Conservation (phyloP, 2,113 vertebrate species). For the Ellobius talpinus region DNA sequence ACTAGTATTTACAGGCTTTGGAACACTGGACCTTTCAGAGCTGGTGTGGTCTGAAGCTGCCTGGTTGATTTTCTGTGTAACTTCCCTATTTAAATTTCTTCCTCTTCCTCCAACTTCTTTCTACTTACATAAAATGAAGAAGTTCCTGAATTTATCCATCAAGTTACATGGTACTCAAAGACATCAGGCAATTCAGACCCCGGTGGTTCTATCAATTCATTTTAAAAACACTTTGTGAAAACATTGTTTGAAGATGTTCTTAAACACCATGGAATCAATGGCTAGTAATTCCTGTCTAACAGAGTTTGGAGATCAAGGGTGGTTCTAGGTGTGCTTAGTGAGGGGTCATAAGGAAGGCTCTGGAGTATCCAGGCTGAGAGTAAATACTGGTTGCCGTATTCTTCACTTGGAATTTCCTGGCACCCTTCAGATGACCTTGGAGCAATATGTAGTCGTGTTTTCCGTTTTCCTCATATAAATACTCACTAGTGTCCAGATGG, state of each 20-base stretch:
- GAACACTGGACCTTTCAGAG: background rate
- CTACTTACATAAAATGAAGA: background rate
- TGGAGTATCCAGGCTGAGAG: background rate
- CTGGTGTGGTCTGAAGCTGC: background rate
- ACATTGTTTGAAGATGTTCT: background rate
- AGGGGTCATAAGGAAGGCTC: background rate
- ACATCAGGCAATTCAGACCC: background rate
- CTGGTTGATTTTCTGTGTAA: background rate
- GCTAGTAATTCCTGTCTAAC: background rate
- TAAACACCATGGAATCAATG: background rate
- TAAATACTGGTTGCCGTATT: background rate
- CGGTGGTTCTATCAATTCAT: background rate
- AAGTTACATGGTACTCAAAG: background rate
- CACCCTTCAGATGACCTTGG: background rate
- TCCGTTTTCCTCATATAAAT: background rate
- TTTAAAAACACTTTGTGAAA: slow-evolving; percentile 8
- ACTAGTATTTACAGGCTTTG: slow-evolving; percentile 31
- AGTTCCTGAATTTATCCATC: background rate
- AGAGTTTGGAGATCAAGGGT: background rate
- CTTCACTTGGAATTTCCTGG: background rate
- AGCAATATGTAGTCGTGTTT: background rate
- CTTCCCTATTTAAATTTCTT: background rate
- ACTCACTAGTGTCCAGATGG: background rate
- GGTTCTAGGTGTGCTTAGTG: background rate
- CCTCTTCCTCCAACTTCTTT: background rate